Percentiles rank a stretch among this genome's conserved stretches.
Conservation (phyloP, 1,140 invertebrate genomes). For the Alviniconcha marisindica region DNA sequence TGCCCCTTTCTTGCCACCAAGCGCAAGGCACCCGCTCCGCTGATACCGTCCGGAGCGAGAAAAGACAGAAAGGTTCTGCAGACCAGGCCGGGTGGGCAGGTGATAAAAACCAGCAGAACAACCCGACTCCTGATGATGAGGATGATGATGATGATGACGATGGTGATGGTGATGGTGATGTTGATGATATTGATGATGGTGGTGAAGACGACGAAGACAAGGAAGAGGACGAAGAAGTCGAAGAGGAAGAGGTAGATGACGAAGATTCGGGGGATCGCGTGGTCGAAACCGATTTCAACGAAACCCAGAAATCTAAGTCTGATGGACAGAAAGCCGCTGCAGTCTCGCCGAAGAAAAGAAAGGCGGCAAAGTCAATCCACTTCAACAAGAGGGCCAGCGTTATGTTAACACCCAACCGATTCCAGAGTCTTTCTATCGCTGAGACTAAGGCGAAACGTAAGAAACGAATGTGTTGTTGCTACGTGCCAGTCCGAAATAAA, state of each 20-base stretch:
- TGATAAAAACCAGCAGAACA: conserved; percentile 1
- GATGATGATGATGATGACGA: neutral
- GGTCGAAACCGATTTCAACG: too few relatives aligned
- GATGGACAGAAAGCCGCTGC: too few relatives aligned
- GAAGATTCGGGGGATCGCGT: too few relatives aligned
- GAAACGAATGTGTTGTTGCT: neutral
- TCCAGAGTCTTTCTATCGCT: neutral
- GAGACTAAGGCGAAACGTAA: neutral
- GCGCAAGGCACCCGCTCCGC: neutral
- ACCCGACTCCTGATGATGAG: neutral
- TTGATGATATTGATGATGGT: neutral
- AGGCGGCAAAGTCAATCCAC: neutral
- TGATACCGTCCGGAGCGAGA: neutral
- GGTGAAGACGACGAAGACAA: neutral
- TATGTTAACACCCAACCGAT: neutral
- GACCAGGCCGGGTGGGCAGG: neutral
- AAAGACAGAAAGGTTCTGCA: too few relatives aligned
- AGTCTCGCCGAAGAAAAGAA: neutral
- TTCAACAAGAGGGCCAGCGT: neutral
- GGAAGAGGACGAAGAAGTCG: neutral
- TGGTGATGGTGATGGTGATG: neutral
- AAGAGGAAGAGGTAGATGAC: neutral
- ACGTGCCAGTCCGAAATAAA: too few relatives aligned
- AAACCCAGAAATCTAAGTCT: too few relatives aligned
- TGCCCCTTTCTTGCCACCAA: neutral